Evolutionary conservation across 2,113 vertebrate species (phyloP).

Genomic region (Prietella phreatophila): DNA sequence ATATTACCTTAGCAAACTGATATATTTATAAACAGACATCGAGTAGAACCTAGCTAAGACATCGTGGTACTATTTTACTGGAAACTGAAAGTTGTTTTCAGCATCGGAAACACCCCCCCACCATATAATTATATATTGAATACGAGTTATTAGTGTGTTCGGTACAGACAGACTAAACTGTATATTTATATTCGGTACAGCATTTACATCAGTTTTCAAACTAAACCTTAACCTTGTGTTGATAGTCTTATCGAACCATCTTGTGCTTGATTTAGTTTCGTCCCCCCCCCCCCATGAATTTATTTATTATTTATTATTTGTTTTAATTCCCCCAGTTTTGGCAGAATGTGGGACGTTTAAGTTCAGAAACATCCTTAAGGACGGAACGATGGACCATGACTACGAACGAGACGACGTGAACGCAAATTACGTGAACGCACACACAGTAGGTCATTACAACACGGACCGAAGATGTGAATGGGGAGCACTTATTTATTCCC

Average conservation of each 20-base stretch:
- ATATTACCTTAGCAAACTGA: constrained; percentile 53
- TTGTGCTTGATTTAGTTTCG: constrained; percentile 50
- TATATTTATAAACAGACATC: constrained; percentile 50
- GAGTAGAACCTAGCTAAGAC: constrained; percentile 53
- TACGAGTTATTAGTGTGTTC: constrained; percentile 45
- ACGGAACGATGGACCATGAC: background rate
- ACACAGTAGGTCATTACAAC: background rate
- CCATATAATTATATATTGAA: constrained; percentile 45
- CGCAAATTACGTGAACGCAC: background rate
- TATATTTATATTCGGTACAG: constrained; percentile 58
- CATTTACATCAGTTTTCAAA: constrained; percentile 59
- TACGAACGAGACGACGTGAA: background rate
- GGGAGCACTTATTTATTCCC: background rate
- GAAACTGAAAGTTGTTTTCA: constrained; percentile 13
- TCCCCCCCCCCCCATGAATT: too few species aligned
- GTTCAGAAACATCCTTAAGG: background rate
- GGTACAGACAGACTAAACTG: constrained; percentile 49
- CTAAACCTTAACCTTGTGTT: constrained; percentile 45
- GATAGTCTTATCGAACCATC: constrained; percentile 46
- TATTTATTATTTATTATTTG: background rate
- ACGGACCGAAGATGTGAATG: background rate
- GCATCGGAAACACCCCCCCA: background rate
- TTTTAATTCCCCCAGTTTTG: background rate
- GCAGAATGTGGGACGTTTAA: constrained; percentile 23
- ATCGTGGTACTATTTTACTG: constrained; percentile 45